phyloP scores from a whole-genome alignment of 1,140 invertebrate species.

The Caenorhabditis brenneri region DNA sequence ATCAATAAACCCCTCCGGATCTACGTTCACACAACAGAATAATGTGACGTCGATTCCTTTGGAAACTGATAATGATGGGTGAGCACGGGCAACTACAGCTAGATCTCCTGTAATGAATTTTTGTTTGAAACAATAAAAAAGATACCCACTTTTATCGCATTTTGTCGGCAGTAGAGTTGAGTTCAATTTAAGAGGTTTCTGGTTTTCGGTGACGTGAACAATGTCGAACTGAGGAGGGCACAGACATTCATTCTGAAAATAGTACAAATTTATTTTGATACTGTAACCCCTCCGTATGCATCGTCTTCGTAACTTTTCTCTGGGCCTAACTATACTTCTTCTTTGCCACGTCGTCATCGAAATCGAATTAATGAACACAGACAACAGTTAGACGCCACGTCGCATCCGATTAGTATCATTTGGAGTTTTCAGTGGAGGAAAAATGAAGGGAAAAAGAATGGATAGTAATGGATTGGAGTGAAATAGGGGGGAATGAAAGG shows the following conservation, averaged over 20 bases:
- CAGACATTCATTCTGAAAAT: slow-evolving; percentile 60
- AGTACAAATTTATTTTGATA: no score
- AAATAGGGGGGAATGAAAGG: no score
- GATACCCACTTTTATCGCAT: slow-evolving; percentile 66
- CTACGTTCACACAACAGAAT: slow-evolving; percentile 68
- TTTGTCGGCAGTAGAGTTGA: slow-evolving; percentile 64
- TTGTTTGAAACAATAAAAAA: slow-evolving; percentile 14
- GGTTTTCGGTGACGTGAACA: slow-evolving; percentile 24
- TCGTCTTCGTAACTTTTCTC: not conserved
- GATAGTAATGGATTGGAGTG: not conserved
- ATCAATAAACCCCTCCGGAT: slow-evolving; percentile 64
- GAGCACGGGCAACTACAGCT: slow-evolving; percentile 57
- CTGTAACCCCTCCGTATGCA: not conserved
- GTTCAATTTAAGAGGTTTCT: slow-evolving; percentile 46
- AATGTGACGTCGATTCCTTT: slow-evolving; percentile 62
- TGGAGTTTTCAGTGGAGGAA: not conserved
- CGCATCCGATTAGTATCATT: slow-evolving; percentile 14
- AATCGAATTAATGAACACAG: slow-evolving; percentile 22
- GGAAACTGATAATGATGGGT: slow-evolving; percentile 61
- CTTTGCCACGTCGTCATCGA: not conserved
- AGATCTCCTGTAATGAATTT: slow-evolving; percentile 62
- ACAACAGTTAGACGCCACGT: slow-evolving; percentile 8
- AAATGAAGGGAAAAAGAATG: not conserved
- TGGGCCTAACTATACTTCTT: not conserved
- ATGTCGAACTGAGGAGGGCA: slow-evolving; percentile 67